A percentile compares a stretch with the other conserved stretches of the same genome.
Evolutionary conservation across 2,888 invertebrate genomes (phyloP).

Genomic region (Baronia brevicornis): DNA sequence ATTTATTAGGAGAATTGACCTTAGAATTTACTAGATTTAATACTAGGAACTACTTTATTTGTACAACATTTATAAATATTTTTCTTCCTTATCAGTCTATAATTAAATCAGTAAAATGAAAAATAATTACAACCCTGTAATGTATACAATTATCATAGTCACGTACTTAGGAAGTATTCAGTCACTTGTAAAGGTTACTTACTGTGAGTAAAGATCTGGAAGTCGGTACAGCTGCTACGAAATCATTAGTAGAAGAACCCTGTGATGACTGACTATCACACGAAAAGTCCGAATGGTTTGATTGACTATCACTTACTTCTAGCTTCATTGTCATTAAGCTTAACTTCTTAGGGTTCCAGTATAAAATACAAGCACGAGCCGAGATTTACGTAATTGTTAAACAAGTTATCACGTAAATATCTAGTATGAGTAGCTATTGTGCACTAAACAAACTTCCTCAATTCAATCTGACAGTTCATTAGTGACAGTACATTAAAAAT

Average conservation of each 20-base stretch:
- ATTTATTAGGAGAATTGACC: too few relatives aligned
- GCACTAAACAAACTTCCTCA: slow-evolving; percentile 31
- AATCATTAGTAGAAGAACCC: slow-evolving; percentile 71
- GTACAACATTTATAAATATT: too few relatives aligned
- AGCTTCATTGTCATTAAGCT: slow-evolving; percentile 78
- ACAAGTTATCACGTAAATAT: slow-evolving; percentile 25
- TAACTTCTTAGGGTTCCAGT: too few relatives aligned
- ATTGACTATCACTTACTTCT: slow-evolving; percentile 76
- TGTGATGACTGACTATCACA: slow-evolving; percentile 77
- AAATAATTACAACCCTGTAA: too few relatives aligned
- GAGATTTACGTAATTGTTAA: slow-evolving; percentile 36
- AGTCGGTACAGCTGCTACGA: slow-evolving; percentile 45
- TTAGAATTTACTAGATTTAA: too few relatives aligned
- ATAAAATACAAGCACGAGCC: slow-evolving; percentile 27
- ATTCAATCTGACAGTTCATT: slow-evolving; percentile 48
- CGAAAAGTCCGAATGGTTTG: slow-evolving; percentile 77
- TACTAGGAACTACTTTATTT: too few relatives aligned
- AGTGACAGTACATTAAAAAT: slow-evolving; percentile 47
- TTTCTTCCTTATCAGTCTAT: too few relatives aligned
- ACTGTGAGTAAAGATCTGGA: slow-evolving; percentile 57
- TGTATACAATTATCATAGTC: too few relatives aligned
- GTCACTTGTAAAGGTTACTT: slow-evolving; percentile 30
- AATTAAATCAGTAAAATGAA: too few relatives aligned
- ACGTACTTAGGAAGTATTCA: slow-evolving; percentile 4
- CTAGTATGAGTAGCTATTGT: slow-evolving; percentile 20